phyloP scores from a whole-genome alignment of 2,113 vertebrate species.

The Nerophis ophidion region DNA sequence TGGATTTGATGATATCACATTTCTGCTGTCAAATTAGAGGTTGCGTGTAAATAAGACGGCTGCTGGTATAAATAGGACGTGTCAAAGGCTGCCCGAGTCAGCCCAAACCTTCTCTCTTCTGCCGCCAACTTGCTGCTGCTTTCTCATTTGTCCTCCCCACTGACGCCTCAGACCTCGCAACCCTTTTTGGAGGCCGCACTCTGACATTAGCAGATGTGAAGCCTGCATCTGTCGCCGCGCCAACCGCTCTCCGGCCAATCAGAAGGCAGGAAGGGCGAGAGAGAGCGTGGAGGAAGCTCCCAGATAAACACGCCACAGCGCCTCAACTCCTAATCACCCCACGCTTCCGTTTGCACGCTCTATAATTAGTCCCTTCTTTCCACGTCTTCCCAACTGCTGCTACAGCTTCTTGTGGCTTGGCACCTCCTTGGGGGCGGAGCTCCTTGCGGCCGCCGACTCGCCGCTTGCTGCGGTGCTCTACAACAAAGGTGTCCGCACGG shows the following conservation, averaged over 20 bases:
- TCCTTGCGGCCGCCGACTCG: slow-evolving; percentile 80
- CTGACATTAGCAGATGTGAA: slow-evolving; percentile 75
- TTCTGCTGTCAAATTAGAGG: slow-evolving; percentile 63
- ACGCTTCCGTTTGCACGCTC: slow-evolving; percentile 96
- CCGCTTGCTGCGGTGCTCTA: slow-evolving; percentile 82
- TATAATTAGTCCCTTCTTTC: slow-evolving; percentile 98
- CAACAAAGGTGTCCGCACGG: background rate
- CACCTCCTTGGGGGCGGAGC: slow-evolving; percentile 97
- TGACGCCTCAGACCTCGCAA: slow-evolving; percentile 79
- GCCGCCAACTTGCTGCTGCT: slow-evolving; percentile 72
- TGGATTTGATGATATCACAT: slow-evolving; percentile 61
- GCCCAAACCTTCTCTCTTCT: slow-evolving; percentile 73
- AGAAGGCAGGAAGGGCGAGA: slow-evolving; percentile 73
- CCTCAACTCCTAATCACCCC: slow-evolving; percentile 93
- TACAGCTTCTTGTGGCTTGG: slow-evolving; percentile 99
- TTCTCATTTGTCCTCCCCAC: slow-evolving; percentile 88
- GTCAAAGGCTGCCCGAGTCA: slow-evolving; percentile 70
- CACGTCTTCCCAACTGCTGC: slow-evolving; percentile 97
- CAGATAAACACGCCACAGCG: slow-evolving; percentile 97
- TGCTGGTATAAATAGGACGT: slow-evolving; percentile 95
- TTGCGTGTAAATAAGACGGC: slow-evolving; percentile 68
- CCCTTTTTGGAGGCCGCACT: slow-evolving; percentile 74
- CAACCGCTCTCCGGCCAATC: slow-evolving; percentile 60
- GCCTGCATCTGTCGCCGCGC: no score
- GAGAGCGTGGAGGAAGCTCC: slow-evolving; percentile 87